These are phyloP conservation scores for Danaus plexippus DNA, from an alignment of 1,140 invertebrate species.

Conservation along the genomic window DNA sequence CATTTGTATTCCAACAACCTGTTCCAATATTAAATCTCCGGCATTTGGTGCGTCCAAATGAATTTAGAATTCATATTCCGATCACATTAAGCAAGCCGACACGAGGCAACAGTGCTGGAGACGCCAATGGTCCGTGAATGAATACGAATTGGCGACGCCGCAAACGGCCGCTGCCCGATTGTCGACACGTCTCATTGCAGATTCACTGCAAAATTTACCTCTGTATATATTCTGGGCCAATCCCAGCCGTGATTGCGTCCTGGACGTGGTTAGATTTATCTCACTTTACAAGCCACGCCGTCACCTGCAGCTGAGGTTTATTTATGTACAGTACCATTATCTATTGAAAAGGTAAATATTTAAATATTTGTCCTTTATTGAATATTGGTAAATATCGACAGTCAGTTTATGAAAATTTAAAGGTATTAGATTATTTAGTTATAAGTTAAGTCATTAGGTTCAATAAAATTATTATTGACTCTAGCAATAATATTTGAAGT, in stretches of 20 bases:
- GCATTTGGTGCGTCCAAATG: background rate
- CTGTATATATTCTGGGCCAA: constrained; percentile 40
- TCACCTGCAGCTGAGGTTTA: constrained; percentile 13
- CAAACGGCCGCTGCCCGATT: constrained; percentile 57
- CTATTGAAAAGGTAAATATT: no score
- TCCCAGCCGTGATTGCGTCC: constrained; percentile 38
- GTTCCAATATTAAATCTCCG: no score
- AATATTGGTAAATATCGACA: no score
- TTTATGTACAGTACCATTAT: constrained; percentile 3
- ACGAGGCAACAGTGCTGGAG: constrained; percentile 18
- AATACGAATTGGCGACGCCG: constrained; percentile 61
- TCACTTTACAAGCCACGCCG: constrained; percentile 19
- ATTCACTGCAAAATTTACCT: constrained; percentile 56
- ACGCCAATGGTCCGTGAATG: constrained; percentile 57
- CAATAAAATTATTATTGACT: no score
- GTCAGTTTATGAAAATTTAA: no score
- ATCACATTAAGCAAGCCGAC: constrained; percentile 40
- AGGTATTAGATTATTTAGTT: no score
- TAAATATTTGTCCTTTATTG: no score
- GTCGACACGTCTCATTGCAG: constrained; percentile 60
- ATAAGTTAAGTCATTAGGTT: no score
- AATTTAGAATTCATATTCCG: constrained; percentile 46
- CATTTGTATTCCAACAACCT: no score
- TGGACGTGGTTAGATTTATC: constrained; percentile 34
- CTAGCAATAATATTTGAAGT: no score